Evolutionary conservation across 2,113 vertebrate genomes (phyloP).

Genomic region (Lepisosteus oculatus): DNA sequence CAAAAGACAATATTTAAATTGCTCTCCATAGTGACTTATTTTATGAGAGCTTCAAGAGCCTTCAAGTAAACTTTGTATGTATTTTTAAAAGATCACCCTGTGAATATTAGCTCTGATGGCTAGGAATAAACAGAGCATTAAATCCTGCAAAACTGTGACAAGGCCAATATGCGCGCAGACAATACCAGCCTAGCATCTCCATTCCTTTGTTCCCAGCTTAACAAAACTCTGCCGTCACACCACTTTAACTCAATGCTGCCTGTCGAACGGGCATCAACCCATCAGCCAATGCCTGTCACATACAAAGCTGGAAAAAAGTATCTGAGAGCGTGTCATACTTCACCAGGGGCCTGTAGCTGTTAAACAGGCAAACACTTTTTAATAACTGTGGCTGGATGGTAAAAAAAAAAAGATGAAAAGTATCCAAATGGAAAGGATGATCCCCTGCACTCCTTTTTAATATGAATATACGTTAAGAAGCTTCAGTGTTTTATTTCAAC

Average conservation of each 20-base stretch:
- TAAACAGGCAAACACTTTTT: conserved; percentile 24
- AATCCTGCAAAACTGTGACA: conserved; percentile 92
- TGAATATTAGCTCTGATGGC: conserved; percentile 84
- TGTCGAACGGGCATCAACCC: conserved; percentile 92
- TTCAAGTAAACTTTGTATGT: conserved; percentile 65
- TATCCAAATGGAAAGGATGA: conserved; percentile 26
- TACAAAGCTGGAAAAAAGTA: conserved; percentile 68
- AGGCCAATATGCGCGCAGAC: conserved; percentile 81
- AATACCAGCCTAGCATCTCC: conserved; percentile 82
- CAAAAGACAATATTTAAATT: conserved; percentile 27
- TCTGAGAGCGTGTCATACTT: conserved; percentile 76
- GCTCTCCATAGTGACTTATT: conserved; percentile 5
- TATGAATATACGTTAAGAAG: conserved; percentile 39
- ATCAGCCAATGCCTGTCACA: conserved; percentile 85
- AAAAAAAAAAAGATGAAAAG: conserved; percentile 20
- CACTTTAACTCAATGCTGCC: conserved; percentile 94
- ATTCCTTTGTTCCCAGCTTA: conserved; percentile 96
- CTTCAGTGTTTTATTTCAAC: conserved; percentile 16
- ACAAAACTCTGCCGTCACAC: conserved; percentile 98
- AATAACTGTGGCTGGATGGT: conserved; percentile 22
- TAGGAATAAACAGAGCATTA: conserved; percentile 97
- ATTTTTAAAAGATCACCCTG: conserved; percentile 64
- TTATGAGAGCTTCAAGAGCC: conserved; percentile 50
- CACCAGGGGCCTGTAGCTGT: conserved; percentile 50
- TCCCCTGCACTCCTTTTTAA: conserved; percentile 35